Percentiles rank a stretch among this genome's conserved stretches.
Evolutionary conservation across 2,888 invertebrate genomes (phyloP).

Genomic region (Latrodectus elegans): DNA sequence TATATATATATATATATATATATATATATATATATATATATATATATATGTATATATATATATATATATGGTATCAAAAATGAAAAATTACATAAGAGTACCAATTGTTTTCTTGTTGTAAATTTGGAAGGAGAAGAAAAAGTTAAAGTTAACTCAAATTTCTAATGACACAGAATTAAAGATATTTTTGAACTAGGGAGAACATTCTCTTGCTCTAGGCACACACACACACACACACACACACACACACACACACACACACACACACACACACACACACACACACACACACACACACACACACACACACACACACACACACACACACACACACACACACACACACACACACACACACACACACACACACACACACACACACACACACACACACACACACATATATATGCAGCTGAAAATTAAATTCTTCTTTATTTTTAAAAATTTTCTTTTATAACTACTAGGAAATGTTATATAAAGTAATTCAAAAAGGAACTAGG

Average conservation of each 20-base stretch:
- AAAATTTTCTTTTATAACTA: too few species aligned
- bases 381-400: not conserved
- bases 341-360: not conserved
- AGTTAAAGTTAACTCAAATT: too few species aligned
- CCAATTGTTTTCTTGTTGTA: too few species aligned
- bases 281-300: not conserved
- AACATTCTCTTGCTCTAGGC: too few species aligned
- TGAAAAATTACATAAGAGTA: too few species aligned
- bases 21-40: constrained; percentile 5
- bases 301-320: not conserved
- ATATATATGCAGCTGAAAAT: not conserved
- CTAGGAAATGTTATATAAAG: not conserved
- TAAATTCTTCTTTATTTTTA: not conserved
- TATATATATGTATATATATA: constrained; percentile 1
- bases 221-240: too few species aligned
- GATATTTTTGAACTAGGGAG: too few species aligned
- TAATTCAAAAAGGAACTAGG: not conserved
- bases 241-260: too few species aligned
- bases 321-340: not conserved
- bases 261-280: not conserved
- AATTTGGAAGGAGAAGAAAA: too few species aligned
- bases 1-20: constrained; percentile 17
- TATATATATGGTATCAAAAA: too few species aligned
- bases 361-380: too few species aligned
- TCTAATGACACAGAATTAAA: too few species aligned